Evolutionary conservation across 2,888 invertebrate species (phyloP), one percentile per base, ranked within the genome.

Genomic region (Parnassius smintheus): DNA sequence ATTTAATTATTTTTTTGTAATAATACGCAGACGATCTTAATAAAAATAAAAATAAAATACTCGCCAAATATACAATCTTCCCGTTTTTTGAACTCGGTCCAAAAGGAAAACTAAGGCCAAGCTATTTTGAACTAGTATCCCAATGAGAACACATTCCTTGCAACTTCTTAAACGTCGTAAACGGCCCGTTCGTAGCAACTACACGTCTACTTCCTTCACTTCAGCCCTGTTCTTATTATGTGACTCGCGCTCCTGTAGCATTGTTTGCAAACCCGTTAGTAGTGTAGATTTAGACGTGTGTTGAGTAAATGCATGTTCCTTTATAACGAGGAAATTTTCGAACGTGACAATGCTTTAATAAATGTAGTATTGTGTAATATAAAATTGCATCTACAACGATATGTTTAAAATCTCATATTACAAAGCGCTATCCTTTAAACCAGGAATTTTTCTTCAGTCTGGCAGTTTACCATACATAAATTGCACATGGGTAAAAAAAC

Each of bases 121-220:
- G 46, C 10, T 35, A 22, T 25, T 35, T 41, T 25, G 25, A 9
- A 44, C 10, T 51, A 44, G 62, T 52, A 55, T 59, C 49, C 11
- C 35, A 63, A 41, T 62, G 12, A 49, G 67, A 65, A 62, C 65
- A 59, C n/a, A 51, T 13, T n/a, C 46, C 50, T 44, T 45, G 57
- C 58, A 59, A 48, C 58, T 42, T 66, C 60, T 66, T 59, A 57
- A 57, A 53, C 57, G 59, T 57, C 52, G 55, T 54, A 59, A 63
- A 41, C 25, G 53, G 51, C 46, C 10, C 48, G 46, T 13, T 50
- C 51, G 12, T 57, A 18, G 57, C 48, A 35, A n/a, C 54, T 45
- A 46, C 56, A 59, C 58, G 50, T 59, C 44, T 48, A 44, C 56
- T 53, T 52, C 12, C 60, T 49, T 57, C 54, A 56, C 61, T 56